Evolutionary conservation across 2,797 vertebrate genomes (phyloP).

Genomic region (Characodon lateralis): DNA sequence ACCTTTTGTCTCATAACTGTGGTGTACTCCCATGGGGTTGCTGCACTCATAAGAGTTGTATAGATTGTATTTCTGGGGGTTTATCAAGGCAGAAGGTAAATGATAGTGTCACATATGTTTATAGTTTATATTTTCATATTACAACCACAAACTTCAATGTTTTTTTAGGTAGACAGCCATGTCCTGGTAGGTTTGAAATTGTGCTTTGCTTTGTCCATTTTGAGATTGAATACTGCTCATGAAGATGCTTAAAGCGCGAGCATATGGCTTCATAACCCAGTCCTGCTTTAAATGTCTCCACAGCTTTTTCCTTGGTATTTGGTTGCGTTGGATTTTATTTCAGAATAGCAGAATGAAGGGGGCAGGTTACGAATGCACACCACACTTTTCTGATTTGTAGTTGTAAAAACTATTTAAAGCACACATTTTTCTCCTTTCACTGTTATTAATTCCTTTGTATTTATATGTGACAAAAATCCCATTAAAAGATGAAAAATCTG

Average conservation of each 20-base stretch:
- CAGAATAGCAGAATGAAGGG: no score
- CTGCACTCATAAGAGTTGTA: conserved; percentile 82
- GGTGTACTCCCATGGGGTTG: conserved; percentile 70
- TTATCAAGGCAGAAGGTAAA: neutral
- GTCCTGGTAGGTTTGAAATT: no score
- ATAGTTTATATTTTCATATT: neutral
- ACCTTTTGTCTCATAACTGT: conserved; percentile 70
- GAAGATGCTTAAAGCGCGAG: no score
- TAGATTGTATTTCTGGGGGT: conserved; percentile 76
- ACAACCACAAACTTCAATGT: neutral
- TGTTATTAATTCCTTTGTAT: neutral
- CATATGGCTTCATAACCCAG: no score
- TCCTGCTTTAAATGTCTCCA: no score
- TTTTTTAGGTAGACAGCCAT: neutral
- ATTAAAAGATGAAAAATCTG: neutral
- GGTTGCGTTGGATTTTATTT: no score
- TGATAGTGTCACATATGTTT: neutral
- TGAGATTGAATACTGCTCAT: no score
- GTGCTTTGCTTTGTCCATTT: no score
- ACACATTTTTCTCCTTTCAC: no score
- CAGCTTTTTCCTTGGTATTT: no score
- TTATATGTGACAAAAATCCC: neutral
- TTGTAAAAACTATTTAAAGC: neutral
- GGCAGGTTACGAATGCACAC: no score
- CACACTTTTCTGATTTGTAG: neutral